Evolutionary conservation across 2,797 vertebrate genomes (phyloP), one percentile per base, ranked within the genome.

Genomic region (Acanthornis magna): DNA sequence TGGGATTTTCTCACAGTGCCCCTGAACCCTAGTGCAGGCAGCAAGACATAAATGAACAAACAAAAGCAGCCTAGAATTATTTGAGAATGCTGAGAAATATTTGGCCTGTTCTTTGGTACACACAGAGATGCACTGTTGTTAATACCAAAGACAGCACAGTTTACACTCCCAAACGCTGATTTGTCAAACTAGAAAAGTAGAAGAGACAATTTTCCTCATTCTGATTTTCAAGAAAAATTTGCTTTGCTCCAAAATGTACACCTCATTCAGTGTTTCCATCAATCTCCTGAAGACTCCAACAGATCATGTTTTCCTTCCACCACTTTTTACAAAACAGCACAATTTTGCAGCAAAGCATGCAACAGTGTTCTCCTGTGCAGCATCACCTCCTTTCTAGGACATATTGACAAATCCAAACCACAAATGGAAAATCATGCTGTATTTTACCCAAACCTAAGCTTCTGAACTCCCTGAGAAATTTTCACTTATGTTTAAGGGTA

Each of bases 71-170:
- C 7, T 19, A 21, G 38, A 85, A 68, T 27, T 22, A 38, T 38
- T 38, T 38, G 38, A 38, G 38, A 38, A 38, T 81, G 5, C n/a
- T 53, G 23, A 47, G 43, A 78, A 83, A 70, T 45, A 34, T 1
- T 18, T 3, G 7, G 9, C 23, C 51, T 0, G 0, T 68, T 55
- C 29, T 48, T 66, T 8, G 3, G 6, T 7, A 48, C 5, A 23
- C 21, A 63, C n/a, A 29, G 0, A 5, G 15, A 72, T 72, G 22
- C 4, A 9, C 17, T 21, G 3, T 1, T 30, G 10, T 45, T 61
- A 74, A 89, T 12, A 25, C 6, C 34, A 63, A 48, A 45, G 47
- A 40, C 57, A 76, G 27, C 5, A 16, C 10, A 70, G 27, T 14
- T 89, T 51, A 66, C 16, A 8, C 48, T 72, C 36, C 29, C 10